A percentile compares a stretch with the other conserved stretches of the same genome.
phyloP scores from a whole-genome alignment of 2,113 vertebrate genomes.

The Ancistrus triradiatus region DNA sequence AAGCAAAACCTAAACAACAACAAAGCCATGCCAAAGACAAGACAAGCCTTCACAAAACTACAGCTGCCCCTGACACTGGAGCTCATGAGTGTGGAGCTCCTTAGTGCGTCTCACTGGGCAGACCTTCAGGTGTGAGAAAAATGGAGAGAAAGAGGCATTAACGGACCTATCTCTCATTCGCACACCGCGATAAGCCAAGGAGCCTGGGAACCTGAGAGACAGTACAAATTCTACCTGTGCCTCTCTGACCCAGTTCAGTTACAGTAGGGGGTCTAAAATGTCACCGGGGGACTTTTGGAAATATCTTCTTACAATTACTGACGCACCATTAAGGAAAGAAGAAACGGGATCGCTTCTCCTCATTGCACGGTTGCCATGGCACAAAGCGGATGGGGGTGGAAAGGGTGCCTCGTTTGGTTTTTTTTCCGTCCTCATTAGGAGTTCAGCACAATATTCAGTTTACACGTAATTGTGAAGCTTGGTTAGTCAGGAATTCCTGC shows the following conservation, averaged over 20 bases:
- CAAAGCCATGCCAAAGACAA: conserved; percentile 1
- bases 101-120: not conserved
- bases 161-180: conserved; percentile 50
- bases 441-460: conserved; percentile 70
- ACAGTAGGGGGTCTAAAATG: conserved; percentile 78
- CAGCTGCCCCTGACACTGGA: not conserved
- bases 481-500: no score
- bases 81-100: not conserved
- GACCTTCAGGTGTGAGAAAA: not conserved
- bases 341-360: conserved; percentile 78
- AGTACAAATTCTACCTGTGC: conserved; percentile 70
- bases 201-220: conserved; percentile 68
- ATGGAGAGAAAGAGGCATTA: conserved; percentile 28
- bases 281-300: conserved; percentile 72
- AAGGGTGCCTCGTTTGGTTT: conserved; percentile 22
- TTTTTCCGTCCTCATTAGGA: conserved; percentile 60
- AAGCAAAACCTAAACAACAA: conserved; percentile 15
- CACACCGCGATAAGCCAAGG: conserved; percentile 69
- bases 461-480: conserved; percentile 51
- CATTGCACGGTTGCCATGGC: conserved; percentile 72
- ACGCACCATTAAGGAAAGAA: conserved; percentile 79
- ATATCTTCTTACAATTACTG: conserved; percentile 76
- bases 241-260: conserved; percentile 73
- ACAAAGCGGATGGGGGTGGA: conserved; percentile 46
- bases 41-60: not conserved